Evolutionary conservation across 2,888 invertebrate species (phyloP), one percentile per base, ranked within the genome.

Genomic region (Argynnis bischoffii): DNA sequence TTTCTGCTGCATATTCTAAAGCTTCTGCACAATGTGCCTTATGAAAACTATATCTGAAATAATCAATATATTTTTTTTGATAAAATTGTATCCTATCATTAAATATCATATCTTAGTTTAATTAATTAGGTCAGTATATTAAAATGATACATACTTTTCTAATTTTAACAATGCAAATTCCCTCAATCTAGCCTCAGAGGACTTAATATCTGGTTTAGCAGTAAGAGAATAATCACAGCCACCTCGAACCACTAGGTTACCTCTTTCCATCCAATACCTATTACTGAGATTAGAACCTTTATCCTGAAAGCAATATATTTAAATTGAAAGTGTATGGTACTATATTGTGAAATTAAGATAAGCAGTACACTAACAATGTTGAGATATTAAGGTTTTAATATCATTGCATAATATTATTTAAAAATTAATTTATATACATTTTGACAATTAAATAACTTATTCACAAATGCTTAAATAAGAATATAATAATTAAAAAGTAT

Each of bases 221-320:
- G 89, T 90, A 41, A 91, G 73, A 0, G 96, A 95, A 86, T 95
- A 96, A 86, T 96, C 95, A 76, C 94, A 94, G 54, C 94, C 95
- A 56, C 95, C 95, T 87, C 95, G 95, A 0, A 97, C 95, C 13
- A 96, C 93, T 13, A 97, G 93, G 76, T 95, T 95, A 6, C 96
- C 96, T 74, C 95, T 92, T 77, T 96, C 95, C 87, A 96, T 93
- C 96, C 97, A 96, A 83, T 95, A 97, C 26, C 95, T 94, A 74
- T 95, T 95, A 53, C 94, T 93, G 48, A 96, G 91, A 75, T 95
- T 95, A 21, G 94, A 93, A 18, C 94, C 95, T 82, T 95, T 95
- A 82, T 96, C 96, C 89, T 94, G 82, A 74, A 94, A 83, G 6
- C 57, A 51, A 18, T 89, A 88, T 6, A 80, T 82, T 16, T 48